phyloP scores from a whole-genome alignment of 2,888 invertebrate species.

The Hyles lineata region DNA sequence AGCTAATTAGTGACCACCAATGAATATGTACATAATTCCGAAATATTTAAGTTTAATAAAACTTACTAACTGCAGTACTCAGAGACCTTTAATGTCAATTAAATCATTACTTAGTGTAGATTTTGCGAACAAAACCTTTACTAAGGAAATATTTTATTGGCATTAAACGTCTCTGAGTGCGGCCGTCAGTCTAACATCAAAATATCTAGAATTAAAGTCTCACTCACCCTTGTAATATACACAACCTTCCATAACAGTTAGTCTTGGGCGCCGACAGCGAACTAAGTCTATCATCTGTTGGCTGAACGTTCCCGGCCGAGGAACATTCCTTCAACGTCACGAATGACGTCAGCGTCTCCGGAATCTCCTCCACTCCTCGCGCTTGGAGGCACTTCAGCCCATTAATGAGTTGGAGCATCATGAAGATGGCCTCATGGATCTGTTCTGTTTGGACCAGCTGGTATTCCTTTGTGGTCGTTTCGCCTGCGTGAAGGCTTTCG shows the following conservation, averaged over 20 bases:
- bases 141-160: too few relatives aligned
- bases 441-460: conserved; percentile 78
- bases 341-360: conserved; percentile 89
- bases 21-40: too few relatives aligned
- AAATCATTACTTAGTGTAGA: too few relatives aligned
- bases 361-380: conserved; percentile 92
- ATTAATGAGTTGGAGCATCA: conserved; percentile 92
- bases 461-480: conserved; percentile 74
- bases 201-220: neutral
- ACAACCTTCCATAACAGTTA: conserved; percentile 86
- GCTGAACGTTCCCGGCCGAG: conserved; percentile 64
- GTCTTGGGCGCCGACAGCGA: conserved; percentile 80
- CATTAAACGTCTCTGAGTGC: too few relatives aligned
- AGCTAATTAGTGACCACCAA: too few relatives aligned
- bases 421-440: conserved; percentile 89
- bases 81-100: too few relatives aligned
- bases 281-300: conserved; percentile 73
- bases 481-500: conserved; percentile 84
- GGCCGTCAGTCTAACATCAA: neutral
- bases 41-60: too few relatives aligned
- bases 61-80: too few relatives aligned
- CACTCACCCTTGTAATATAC: conserved; percentile 90
- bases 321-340: conserved; percentile 87
- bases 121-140: too few relatives aligned
- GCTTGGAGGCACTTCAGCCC: conserved; percentile 93